Evolutionary conservation across 2,888 invertebrate genomes (phyloP).

Genomic region (Eilema depressum): DNA sequence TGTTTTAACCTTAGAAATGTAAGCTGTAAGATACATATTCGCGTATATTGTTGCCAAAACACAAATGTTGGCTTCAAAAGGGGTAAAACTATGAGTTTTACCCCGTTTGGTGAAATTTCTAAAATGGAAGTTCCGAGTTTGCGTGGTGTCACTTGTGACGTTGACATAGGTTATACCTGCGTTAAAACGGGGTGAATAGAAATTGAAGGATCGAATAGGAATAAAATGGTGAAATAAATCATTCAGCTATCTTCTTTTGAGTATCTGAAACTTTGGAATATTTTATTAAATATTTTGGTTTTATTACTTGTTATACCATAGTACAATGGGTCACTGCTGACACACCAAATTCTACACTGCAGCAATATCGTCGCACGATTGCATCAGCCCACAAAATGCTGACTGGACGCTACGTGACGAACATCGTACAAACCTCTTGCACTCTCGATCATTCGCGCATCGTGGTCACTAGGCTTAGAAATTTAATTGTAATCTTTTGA

Average conservation of each 20-base stretch:
- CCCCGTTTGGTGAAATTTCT: not conserved
- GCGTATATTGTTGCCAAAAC: not conserved
- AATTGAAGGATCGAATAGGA: not conserved
- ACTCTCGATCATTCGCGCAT: too few relatives aligned
- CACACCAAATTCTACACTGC: too few relatives aligned
- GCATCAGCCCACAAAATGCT: too few relatives aligned
- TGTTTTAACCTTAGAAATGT: constrained; percentile 25
- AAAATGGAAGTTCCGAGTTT: not conserved
- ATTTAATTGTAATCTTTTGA: too few relatives aligned
- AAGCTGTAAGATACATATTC: too few relatives aligned
- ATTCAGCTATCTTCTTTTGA: not conserved
- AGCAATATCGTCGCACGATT: too few relatives aligned
- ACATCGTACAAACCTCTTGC: too few relatives aligned
- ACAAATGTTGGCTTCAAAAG: not conserved
- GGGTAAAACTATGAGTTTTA: not conserved
- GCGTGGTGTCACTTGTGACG: not conserved
- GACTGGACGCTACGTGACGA: too few relatives aligned
- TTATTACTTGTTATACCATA: too few relatives aligned
- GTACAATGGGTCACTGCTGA: too few relatives aligned
- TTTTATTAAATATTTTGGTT: not conserved
- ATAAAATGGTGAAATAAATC: not conserved
- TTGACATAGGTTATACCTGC: not conserved
- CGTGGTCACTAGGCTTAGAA: too few relatives aligned
- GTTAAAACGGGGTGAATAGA: not conserved
- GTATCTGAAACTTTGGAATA: too few relatives aligned